phyloP scores from a whole-genome alignment of 2,113 vertebrate species.

The Holacanthus passer region DNA sequence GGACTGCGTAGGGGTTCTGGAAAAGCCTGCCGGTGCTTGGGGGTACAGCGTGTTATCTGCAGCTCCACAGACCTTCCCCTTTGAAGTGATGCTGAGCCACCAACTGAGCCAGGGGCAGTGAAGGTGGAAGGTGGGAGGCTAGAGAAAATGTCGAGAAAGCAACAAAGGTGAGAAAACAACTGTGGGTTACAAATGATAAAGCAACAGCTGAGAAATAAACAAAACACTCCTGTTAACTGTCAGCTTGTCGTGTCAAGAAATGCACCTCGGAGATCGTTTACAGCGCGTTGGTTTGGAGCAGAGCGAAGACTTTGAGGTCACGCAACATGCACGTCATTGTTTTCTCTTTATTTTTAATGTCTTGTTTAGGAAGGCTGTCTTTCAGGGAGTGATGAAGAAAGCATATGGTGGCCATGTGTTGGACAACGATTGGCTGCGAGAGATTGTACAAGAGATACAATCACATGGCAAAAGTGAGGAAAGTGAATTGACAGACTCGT shows the following conservation, averaged over 20 bases:
- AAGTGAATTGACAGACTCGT: constrained; percentile 67
- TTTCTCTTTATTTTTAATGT: constrained; percentile 5
- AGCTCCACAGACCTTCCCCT: constrained; percentile 70
- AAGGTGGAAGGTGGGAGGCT: constrained; percentile 57
- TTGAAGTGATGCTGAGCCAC: constrained; percentile 76
- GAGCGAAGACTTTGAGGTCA: not conserved
- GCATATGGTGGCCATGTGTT: constrained; percentile 71
- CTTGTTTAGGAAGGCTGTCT: constrained; percentile 38
- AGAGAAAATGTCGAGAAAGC: constrained; percentile 38
- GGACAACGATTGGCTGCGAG: constrained; percentile 32
- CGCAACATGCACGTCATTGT: not conserved
- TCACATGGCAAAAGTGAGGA: constrained; percentile 57
- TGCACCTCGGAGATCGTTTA: constrained; percentile 2
- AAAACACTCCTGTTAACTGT: constrained; percentile 16
- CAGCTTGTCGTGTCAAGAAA: not conserved
- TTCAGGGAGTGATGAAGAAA: constrained; percentile 42
- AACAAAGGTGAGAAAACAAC: constrained; percentile 50
- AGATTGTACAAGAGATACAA: constrained; percentile 5
- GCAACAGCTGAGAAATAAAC: constrained; percentile 1
- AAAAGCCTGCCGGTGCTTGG: constrained; percentile 56
- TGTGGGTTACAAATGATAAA: constrained; percentile 5
- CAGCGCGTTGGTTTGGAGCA: not conserved
- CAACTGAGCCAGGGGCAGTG: constrained; percentile 57
- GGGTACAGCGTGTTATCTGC: constrained; percentile 74
- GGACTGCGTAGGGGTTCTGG: constrained; percentile 45